Percentiles rank a stretch among this genome's conserved stretches.
phyloP scores from a whole-genome alignment of 2,797 vertebrate species.

The Halcyon badia region DNA sequence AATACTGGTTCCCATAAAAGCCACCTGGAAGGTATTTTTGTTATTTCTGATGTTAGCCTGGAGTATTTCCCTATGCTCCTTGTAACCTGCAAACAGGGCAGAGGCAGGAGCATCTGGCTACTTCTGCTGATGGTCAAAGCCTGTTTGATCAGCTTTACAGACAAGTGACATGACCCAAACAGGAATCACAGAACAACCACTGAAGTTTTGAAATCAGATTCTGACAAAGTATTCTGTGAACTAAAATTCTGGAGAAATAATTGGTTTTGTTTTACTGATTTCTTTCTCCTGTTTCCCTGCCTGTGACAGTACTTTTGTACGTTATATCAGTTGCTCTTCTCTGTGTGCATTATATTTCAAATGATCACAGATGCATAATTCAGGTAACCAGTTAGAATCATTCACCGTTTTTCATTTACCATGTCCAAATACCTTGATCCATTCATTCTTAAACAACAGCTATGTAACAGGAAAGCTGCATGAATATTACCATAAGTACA shows the following conservation, averaged over 20 bases:
- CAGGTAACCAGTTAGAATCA: neutral
- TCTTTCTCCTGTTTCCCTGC: neutral
- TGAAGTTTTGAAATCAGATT: neutral
- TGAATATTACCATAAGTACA: neutral
- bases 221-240: neutral
- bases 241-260: neutral
- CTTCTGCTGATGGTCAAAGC: neutral
- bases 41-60: neutral
- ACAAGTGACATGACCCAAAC: neutral
- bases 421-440: neutral
- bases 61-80: neutral
- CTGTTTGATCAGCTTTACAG: neutral
- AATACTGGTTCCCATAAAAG: neutral
- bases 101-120: neutral
- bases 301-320: neutral
- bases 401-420: neutral
- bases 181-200: neutral
- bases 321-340: neutral
- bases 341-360: neutral
- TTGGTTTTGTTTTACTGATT: neutral
- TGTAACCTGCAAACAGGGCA: neutral
- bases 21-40: neutral
- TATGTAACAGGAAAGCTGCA: neutral
- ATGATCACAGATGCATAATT: neutral
- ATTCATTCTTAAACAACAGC: neutral